Evolutionary conservation across 2,113 vertebrate species (phyloP), one percentile per base, ranked within the genome.

Genomic region (Planiliza haematocheilus): DNA sequence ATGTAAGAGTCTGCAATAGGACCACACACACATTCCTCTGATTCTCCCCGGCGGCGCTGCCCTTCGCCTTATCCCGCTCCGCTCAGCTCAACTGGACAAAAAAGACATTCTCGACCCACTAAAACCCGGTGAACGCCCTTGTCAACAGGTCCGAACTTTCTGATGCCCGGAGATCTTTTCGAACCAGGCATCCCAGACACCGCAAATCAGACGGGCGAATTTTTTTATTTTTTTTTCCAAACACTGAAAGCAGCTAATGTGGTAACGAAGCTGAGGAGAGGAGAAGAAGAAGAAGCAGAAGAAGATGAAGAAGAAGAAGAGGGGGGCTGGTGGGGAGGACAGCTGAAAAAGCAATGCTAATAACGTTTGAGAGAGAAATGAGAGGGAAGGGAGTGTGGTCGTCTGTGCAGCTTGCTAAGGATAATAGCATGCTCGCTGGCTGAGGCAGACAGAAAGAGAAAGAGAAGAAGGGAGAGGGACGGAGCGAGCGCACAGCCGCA

Each of bases 1-100:
- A 94, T 94, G 94, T 93, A 94, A 94, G 85, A 74, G 69, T 57
- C 65, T 91, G 92, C 92, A 93, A 94, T 76, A 89, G 65, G 89
- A 88, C 85, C 83, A 87, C 84, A 90, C n/a, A n/a, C 88, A 85
- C 89, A 83, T 86, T 85, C 77, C 53, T 70, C 62, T 16, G 56
- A 57, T 81, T 68, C 77, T 65, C 48, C n/a, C 58, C 52, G 5
- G 63, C 55, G 63, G 18, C 58, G 16, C 57, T 39, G 50, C 55
- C 60, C 41, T 68, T 30, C 11, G 1, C 73, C 60, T 41, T 63
- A 69, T 78, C 76, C 38, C 51, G 37, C 69, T 61, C 63, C 60
- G 34, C 58, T 56, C 24, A 30, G 5, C 24, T 30, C 24, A 5
- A 30, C 24, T 2, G 24, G 24, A 5, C 24, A 30, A 30, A 30